Percentiles rank a stretch among this genome's conserved stretches.
These are phyloP conservation scores for Gambusia yucatana DNA, from an alignment of 2,797 vertebrate genomes.

Conservation along the genomic window DNA sequence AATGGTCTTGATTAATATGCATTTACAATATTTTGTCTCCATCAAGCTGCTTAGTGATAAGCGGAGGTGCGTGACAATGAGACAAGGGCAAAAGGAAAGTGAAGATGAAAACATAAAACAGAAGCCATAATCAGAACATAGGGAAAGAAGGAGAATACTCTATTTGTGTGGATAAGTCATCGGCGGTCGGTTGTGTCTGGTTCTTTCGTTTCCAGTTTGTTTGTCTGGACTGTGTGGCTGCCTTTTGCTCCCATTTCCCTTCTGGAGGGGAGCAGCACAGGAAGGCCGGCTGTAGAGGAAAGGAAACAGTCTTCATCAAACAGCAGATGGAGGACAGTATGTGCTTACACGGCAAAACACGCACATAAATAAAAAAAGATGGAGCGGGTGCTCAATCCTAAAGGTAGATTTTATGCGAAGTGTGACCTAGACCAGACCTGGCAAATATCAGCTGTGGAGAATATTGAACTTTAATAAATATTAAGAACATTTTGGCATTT, in stretches of 20 bases:
- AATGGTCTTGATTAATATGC: conserved; percentile 28
- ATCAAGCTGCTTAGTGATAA: conserved; percentile 20
- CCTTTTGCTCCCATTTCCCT: conserved; percentile 67
- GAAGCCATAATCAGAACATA: conserved; percentile 10
- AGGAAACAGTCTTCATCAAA: conserved; percentile 79
- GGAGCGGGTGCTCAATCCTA: conserved; percentile 1
- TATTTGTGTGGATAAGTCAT: conserved; percentile 24
- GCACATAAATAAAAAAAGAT: conserved; percentile 30
- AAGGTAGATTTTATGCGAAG: conserved; percentile 39
- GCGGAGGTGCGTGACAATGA: conserved; percentile 28
- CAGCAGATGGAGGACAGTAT: conserved; percentile 82
- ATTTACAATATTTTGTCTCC: conserved; percentile 40
- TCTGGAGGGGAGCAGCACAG: conserved; percentile 68
- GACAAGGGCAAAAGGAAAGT: conserved; percentile 27
- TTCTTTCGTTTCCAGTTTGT: conserved; percentile 62
- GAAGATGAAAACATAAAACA: conserved; percentile 27
- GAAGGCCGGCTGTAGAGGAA: conserved; percentile 79
- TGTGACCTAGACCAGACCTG: conserved; percentile 47
- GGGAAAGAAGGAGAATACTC: conserved; percentile 31
- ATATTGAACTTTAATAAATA: conserved; percentile 8
- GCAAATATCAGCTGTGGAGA: conserved; percentile 35
- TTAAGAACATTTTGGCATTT: conserved; percentile 18
- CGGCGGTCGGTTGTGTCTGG: conserved; percentile 30
- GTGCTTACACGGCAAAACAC: conserved; percentile 77
- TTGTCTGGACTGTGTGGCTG: conserved; percentile 58